A percentile compares a stretch with the other conserved stretches of the same genome.
Evolutionary conservation across 2,888 invertebrate genomes (phyloP).

Genomic region (Furcula furcula): DNA sequence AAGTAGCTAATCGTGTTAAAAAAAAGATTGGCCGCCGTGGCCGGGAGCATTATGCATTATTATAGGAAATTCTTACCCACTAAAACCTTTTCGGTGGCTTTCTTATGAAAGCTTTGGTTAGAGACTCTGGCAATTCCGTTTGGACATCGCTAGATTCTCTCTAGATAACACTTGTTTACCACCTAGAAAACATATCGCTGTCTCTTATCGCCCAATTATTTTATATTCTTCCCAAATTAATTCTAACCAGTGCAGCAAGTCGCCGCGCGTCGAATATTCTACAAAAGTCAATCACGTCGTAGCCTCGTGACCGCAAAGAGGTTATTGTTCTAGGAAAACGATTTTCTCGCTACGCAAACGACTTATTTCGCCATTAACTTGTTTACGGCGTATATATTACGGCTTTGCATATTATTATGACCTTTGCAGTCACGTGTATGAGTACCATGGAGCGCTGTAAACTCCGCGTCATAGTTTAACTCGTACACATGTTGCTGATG

Average conservation of each 20-base stretch:
- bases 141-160: no score
- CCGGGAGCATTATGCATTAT: no score
- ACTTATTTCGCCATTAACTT: slow-evolving; percentile 29
- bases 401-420: slow-evolving; percentile 21
- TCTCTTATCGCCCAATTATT: background rate
- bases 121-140: no score
- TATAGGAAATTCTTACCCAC: no score
- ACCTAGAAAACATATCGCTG: background rate
- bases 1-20: no score
- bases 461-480: slow-evolving; percentile 45
- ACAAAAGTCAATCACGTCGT: slow-evolving; percentile 14
- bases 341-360: slow-evolving; percentile 32
- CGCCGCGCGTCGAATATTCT: slow-evolving; percentile 9
- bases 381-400: slow-evolving; percentile 15
- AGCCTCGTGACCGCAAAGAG: slow-evolving; percentile 10
- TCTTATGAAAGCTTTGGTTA: no score
- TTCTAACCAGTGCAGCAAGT: slow-evolving; percentile 10
- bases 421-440: slow-evolving; percentile 25
- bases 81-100: no score
- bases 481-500: slow-evolving; percentile 36
- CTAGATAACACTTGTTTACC: no score
- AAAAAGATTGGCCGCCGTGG: no score
- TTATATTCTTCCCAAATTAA: slow-evolving; percentile 2
- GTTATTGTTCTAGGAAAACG: slow-evolving; percentile 25
- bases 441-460: slow-evolving; percentile 43